Conservation (phyloP, 30 jellyfish, hydroid and myxozoan species). For the Sanderia malayensis region DNA sequence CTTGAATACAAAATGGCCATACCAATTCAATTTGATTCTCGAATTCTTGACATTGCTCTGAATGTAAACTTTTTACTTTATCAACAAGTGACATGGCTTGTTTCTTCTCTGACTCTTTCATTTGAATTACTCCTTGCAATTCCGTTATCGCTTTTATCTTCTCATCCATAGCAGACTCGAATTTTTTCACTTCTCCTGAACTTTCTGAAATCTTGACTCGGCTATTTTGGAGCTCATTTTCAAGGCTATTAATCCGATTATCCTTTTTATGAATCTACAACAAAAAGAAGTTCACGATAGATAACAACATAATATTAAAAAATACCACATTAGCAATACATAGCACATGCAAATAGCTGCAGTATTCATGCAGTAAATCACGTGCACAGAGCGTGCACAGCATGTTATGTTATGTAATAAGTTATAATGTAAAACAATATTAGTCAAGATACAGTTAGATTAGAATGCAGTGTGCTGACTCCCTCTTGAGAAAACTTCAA, state of each 20-base stretch:
- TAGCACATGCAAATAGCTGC: no score
- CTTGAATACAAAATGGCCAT: no score
- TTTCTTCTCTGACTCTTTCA: conserved; percentile 62
- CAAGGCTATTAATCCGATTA: not conserved
- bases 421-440: no score
- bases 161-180: conserved; percentile 44
- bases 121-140: conserved; percentile 36
- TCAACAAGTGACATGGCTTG: conserved; percentile 46
- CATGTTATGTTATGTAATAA: no score
- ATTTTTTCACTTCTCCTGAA: conserved; percentile 22
- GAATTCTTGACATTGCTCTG: conserved; percentile 80
- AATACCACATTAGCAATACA: no score
- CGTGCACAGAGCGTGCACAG: no score
- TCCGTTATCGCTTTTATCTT: conserved; percentile 23
- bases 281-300: not conserved
- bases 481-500: no score
- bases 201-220: conserved; percentile 19
- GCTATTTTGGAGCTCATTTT: conserved; percentile 24
- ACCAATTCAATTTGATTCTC: conserved; percentile 72
- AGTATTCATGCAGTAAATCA: no score
- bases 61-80: conserved; percentile 61
- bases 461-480: no score
- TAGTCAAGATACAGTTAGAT: no score
- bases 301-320: no score
- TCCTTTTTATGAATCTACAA: conserved; percentile 28